phyloP scores from a whole-genome alignment of 2,797 vertebrate species.

The Karalla daura region DNA sequence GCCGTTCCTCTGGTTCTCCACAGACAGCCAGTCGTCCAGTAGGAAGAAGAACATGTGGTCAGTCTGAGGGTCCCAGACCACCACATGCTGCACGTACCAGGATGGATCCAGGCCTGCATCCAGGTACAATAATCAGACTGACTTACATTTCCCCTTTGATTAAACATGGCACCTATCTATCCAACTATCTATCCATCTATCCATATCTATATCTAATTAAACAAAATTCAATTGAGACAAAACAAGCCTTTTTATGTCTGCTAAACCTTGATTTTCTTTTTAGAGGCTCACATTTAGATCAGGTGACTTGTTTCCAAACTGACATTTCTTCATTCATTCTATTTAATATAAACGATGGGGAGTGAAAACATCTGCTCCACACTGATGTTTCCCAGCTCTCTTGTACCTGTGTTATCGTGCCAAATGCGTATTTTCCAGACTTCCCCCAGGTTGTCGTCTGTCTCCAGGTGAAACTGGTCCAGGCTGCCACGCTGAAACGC shows the following conservation, averaged over 20 bases:
- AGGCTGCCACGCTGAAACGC: slow-evolving; percentile 82
- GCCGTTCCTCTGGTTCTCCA: slow-evolving; percentile 82
- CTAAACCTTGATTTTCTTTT: too few species aligned
- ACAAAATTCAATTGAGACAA: too few species aligned
- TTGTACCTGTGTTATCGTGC: slow-evolving; percentile 88
- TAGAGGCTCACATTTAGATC: too few species aligned
- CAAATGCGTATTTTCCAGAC: slow-evolving; percentile 88
- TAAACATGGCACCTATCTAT: too few species aligned
- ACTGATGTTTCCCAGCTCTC: background rate
- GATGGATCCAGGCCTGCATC: slow-evolving; percentile 84
- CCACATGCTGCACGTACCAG: slow-evolving; percentile 86
- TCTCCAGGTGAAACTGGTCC: slow-evolving; percentile 87
- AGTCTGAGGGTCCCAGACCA: slow-evolving; percentile 86
- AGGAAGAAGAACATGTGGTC: slow-evolving; percentile 87
- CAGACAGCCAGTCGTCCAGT: slow-evolving; percentile 87
- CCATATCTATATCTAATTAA: too few species aligned
- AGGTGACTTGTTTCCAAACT: background rate
- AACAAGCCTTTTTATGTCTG: too few species aligned
- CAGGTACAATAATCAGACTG: too few species aligned
- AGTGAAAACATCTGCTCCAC: too few species aligned
- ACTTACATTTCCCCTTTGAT: background rate
- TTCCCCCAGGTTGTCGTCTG: slow-evolving; percentile 83
- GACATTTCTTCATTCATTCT: too few species aligned
- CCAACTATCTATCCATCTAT: too few species aligned
- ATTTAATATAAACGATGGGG: background rate